phyloP scores from a whole-genome alignment of 2,797 vertebrate species.

The Kryptolebias ocellatus region DNA sequence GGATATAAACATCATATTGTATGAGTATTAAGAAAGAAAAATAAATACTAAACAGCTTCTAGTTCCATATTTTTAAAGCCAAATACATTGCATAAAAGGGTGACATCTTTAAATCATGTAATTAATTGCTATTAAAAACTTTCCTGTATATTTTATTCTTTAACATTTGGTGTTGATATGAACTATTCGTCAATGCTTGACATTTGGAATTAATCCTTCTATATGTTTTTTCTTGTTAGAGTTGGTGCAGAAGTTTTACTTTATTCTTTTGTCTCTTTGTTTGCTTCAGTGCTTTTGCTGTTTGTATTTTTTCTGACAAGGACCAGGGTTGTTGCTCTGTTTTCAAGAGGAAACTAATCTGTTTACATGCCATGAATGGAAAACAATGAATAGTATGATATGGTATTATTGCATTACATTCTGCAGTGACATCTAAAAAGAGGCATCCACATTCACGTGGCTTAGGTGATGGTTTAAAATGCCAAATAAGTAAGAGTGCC shows the following conservation, averaged over 20 bases:
- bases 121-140: constrained; percentile 96
- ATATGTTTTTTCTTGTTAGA: constrained; percentile 89
- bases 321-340: constrained; percentile 72
- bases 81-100: constrained; percentile 91
- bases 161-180: constrained; percentile 98
- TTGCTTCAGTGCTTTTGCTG: constrained; percentile 77
- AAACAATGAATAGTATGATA: constrained; percentile 51
- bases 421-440: constrained; percentile 70
- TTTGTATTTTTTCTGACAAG: constrained; percentile 75
- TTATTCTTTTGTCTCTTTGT: constrained; percentile 62
- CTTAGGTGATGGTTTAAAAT: constrained; percentile 69
- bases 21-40: constrained; percentile 79
- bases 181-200: constrained; percentile 94
- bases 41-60: constrained; percentile 84
- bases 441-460: constrained; percentile 70
- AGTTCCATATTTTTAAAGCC: constrained; percentile 94
- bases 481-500: constrained; percentile 85
- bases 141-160: constrained; percentile 96
- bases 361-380: constrained; percentile 76
- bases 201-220: constrained; percentile 90
- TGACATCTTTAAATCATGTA: constrained; percentile 89
- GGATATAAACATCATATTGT: constrained; percentile 85
- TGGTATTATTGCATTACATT: constrained; percentile 69
- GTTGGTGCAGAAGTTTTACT: constrained; percentile 65
- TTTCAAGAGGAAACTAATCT: constrained; percentile 63